phyloP scores from a whole-genome alignment of 2,113 vertebrate species.

The Probosciger aterrimus region DNA sequence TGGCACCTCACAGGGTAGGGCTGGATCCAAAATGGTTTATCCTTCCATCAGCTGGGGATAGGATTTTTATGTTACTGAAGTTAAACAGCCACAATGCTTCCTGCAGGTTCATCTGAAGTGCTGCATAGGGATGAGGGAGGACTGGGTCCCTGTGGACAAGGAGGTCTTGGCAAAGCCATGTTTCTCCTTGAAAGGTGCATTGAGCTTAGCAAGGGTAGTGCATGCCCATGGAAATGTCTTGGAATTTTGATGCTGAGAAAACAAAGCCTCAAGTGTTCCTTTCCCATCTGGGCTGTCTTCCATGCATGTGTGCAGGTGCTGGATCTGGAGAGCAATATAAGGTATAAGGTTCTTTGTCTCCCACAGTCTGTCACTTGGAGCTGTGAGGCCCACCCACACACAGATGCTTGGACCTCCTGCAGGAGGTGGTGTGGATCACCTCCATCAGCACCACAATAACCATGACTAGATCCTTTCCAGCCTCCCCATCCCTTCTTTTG shows the following conservation, averaged over 20 bases:
- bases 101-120: not conserved
- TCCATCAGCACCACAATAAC: not conserved
- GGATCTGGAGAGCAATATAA: not conserved
- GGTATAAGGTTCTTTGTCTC: not conserved
- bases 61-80: not conserved
- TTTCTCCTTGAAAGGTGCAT: not conserved
- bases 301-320: not conserved
- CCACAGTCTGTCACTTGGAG: not conserved
- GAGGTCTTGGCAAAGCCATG: not conserved
- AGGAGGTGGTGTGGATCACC: not conserved
- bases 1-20: rapidly evolving
- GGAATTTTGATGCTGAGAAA: not conserved
- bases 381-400: not conserved
- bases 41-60: not conserved
- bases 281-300: not conserved
- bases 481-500: not conserved
- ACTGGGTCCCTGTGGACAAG: not conserved
- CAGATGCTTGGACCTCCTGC: not conserved
- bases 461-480: not conserved
- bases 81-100: not conserved
- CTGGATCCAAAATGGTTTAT: not conserved
- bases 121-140: not conserved
- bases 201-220: not conserved
- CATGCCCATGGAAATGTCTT: not conserved
- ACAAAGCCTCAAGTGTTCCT: not conserved